Percentiles rank a stretch among this genome's conserved stretches.
Evolutionary conservation across 2,888 invertebrate genomes (phyloP).

Genomic region (Zygothrica quintamaculata): DNA sequence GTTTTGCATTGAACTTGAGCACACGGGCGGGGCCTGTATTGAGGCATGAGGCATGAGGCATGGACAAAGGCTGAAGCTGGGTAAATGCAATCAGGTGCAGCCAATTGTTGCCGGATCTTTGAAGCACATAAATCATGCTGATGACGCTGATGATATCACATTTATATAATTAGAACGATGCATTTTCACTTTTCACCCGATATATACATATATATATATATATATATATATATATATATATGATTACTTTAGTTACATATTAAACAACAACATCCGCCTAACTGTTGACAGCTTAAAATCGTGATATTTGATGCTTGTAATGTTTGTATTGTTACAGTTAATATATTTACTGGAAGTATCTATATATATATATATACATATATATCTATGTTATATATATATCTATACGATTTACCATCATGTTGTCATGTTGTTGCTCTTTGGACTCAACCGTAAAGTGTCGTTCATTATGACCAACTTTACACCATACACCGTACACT

Average conservation of each 20-base stretch:
- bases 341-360: slow-evolving; percentile 34
- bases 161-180: slow-evolving; percentile 74
- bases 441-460: slow-evolving; percentile 68
- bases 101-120: slow-evolving; percentile 74
- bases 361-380: not conserved
- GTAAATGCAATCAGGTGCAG: slow-evolving; percentile 73
- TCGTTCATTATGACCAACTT: slow-evolving; percentile 70
- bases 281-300: slow-evolving; percentile 74
- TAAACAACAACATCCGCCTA: slow-evolving; percentile 58
- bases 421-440: slow-evolving; percentile 29
- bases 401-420: slow-evolving; percentile 43
- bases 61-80: not conserved
- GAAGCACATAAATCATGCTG: slow-evolving; percentile 64
- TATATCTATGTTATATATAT: slow-evolving; percentile 1
- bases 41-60: not conserved
- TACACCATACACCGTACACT: too few relatives aligned
- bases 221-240: not conserved
- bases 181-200: slow-evolving; percentile 73
- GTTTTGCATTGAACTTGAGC: slow-evolving; percentile 76
- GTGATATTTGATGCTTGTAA: slow-evolving; percentile 73
- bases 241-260: not conserved
- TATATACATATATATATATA: not conserved
- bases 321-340: slow-evolving; percentile 15
- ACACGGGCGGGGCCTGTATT: slow-evolving; percentile 8
- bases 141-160: slow-evolving; percentile 69